phyloP scores from a whole-genome alignment of 1,140 invertebrate genomes.

The Drosophila sp. region DNA sequence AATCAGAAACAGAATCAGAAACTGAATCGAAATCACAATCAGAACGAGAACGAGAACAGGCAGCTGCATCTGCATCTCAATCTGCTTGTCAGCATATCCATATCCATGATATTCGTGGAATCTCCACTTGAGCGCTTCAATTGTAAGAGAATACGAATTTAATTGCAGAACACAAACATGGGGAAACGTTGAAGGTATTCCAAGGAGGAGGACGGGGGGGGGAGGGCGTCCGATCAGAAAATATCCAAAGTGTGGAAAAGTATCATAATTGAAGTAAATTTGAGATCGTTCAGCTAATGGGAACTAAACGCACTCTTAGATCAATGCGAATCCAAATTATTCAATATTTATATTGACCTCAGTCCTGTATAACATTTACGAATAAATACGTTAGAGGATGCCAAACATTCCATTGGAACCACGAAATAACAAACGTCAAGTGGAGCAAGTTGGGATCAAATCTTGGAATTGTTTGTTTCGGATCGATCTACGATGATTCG shows the following conservation, averaged over 20 bases:
- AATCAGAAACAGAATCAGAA: constrained; percentile 21
- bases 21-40: constrained; percentile 14
- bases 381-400: background rate
- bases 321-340: too few species aligned
- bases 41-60: constrained; percentile 22
- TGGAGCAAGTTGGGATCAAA: constrained; percentile 23
- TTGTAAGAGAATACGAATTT: constrained; percentile 79
- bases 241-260: too few species aligned
- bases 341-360: too few species aligned
- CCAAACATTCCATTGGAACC: constrained; percentile 21
- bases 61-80: constrained; percentile 74
- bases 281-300: background rate
- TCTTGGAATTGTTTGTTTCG: constrained; percentile 28
- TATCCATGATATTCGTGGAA: constrained; percentile 78
- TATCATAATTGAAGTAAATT: background rate
- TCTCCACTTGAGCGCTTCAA: constrained; percentile 74
- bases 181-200: constrained; percentile 10
- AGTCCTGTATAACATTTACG: too few species aligned
- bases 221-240: background rate
- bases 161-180: constrained; percentile 77
- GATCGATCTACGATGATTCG: constrained; percentile 57
- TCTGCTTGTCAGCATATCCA: constrained; percentile 78
- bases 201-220: background rate
- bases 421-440: constrained; percentile 45
- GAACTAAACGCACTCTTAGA: too few species aligned